A percentile compares a stretch with the other conserved stretches of the same genome.
These are phyloP conservation scores for Sebastes trivittatus DNA, from an alignment of 2,797 vertebrate species.

Conservation along the genomic window DNA sequence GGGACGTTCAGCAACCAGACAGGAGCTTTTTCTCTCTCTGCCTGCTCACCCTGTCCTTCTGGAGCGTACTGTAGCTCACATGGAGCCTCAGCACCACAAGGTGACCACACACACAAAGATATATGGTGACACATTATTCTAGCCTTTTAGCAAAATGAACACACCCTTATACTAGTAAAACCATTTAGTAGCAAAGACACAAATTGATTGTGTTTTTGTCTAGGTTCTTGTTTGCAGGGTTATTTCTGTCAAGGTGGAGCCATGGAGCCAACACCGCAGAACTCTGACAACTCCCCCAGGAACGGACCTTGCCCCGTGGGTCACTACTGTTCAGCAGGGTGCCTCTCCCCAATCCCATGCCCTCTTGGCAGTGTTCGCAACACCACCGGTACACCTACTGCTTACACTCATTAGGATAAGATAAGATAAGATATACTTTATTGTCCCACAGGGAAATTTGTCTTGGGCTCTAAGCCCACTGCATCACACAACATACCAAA, in stretches of 20 bases:
- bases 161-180: neutral
- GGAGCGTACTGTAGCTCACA: constrained; percentile 87
- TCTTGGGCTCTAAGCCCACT: too few species aligned
- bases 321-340: constrained; percentile 89
- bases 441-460: too few species aligned
- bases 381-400: constrained; percentile 80
- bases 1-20: constrained; percentile 85
- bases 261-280: constrained; percentile 76
- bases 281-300: constrained; percentile 61
- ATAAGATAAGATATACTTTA: too few species aligned
- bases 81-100: constrained; percentile 86
- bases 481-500: too few species aligned
- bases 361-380: constrained; percentile 88
- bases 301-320: constrained; percentile 89
- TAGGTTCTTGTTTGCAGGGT: constrained; percentile 87
- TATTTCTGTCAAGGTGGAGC: constrained; percentile 90
- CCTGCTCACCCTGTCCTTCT: constrained; percentile 87
- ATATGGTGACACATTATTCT: neutral
- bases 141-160: neutral
- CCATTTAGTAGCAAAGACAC: neutral
- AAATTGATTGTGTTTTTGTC: neutral
- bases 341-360: constrained; percentile 83
- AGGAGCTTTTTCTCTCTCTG: constrained; percentile 74
- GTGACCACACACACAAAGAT: constrained; percentile 67
- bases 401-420: neutral